Conservation (phyloP, 2,888 invertebrate genomes). For the Volucella zonaria region DNA sequence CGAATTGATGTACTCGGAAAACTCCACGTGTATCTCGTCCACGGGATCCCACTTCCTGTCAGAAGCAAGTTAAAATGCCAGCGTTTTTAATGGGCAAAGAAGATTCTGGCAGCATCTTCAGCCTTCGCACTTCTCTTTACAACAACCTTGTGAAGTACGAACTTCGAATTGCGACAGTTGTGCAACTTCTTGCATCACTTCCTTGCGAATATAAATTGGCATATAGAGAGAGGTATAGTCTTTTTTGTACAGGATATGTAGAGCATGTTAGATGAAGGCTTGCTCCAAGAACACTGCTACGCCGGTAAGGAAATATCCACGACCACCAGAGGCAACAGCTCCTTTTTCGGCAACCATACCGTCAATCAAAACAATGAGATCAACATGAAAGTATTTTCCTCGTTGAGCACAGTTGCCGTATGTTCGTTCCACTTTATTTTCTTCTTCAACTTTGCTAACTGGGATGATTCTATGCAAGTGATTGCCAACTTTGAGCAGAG, state of each 20-base stretch:
- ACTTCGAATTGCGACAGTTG: slow-evolving; percentile 99
- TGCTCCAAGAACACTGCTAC: slow-evolving; percentile 97
- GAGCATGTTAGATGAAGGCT: slow-evolving; percentile 94
- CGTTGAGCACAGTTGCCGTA: slow-evolving; percentile 91
- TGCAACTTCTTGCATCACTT: slow-evolving; percentile 99
- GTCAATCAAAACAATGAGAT: slow-evolving; percentile 98
- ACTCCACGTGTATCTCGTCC: slow-evolving; percentile 99
- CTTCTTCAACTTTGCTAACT: slow-evolving; percentile 97
- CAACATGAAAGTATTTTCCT: slow-evolving; percentile 98
- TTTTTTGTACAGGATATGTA: slow-evolving; percentile 89
- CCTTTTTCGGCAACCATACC: slow-evolving; percentile 97
- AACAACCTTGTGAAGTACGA: slow-evolving; percentile 95
- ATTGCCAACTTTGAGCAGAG: slow-evolving; percentile 96
- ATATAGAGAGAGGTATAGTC: slow-evolving; percentile 96
- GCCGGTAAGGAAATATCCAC: slow-evolving; percentile 96
- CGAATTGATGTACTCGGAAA: slow-evolving; percentile 99
- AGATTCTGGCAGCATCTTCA: slow-evolving; percentile 92
- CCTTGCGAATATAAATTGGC: slow-evolving; percentile 99
- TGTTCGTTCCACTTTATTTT: slow-evolving; percentile 95
- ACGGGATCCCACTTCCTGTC: slow-evolving; percentile 99
- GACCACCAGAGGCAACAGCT: slow-evolving; percentile 93
- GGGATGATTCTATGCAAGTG: slow-evolving; percentile 96
- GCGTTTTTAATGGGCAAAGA: slow-evolving; percentile 95
- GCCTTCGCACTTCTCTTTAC: slow-evolving; percentile 94
- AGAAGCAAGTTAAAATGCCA: slow-evolving; percentile 98